These are phyloP conservation scores for Scaptomyza montana DNA, from an alignment of 1,140 invertebrate species.

Conservation along the genomic window DNA sequence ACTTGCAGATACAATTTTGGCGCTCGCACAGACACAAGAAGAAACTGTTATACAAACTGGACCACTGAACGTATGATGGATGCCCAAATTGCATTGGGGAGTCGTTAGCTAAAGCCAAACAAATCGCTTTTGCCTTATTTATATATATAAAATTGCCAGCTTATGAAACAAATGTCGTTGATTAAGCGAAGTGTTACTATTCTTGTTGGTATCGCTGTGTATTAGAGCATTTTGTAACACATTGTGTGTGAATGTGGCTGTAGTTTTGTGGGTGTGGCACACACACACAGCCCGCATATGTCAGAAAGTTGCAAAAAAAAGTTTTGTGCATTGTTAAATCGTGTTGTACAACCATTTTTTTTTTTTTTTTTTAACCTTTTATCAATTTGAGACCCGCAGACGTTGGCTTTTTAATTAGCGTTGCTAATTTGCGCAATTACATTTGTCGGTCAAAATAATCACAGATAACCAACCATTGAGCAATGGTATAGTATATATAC, in stretches of 20 bases:
- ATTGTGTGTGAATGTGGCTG: not conserved
- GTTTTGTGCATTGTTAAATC: slow-evolving; percentile 14
- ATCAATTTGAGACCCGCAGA: slow-evolving; percentile 52
- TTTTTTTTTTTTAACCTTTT: not conserved
- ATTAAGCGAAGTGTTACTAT: slow-evolving; percentile 26
- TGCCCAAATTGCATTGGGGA: slow-evolving; percentile 52
- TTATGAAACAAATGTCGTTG: slow-evolving; percentile 31
- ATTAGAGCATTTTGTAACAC: slow-evolving; percentile 10
- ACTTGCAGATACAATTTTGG: slow-evolving; percentile 40
- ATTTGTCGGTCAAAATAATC: slow-evolving; percentile 31
- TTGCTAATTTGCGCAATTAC: slow-evolving; percentile 58
- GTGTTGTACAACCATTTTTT: not conserved
- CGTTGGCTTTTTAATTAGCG: slow-evolving; percentile 62
- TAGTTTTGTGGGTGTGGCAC: not conserved
- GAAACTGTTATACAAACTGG: slow-evolving; percentile 14
- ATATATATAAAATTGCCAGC: slow-evolving; percentile 40
- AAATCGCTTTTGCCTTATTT: slow-evolving; percentile 51
- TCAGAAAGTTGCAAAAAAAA: slow-evolving; percentile 12
- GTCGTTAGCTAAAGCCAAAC: slow-evolving; percentile 57
- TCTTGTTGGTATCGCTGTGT: slow-evolving; percentile 3
- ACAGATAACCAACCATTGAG: slow-evolving; percentile 41
- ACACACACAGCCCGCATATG: slow-evolving; percentile 6
- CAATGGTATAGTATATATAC: not conserved
- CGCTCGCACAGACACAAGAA: slow-evolving; percentile 10
- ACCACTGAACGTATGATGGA: slow-evolving; percentile 61